These are phyloP conservation scores for Lasiurus cinereus DNA, from an alignment of 2,113 vertebrate genomes.

Conservation along the genomic window DNA sequence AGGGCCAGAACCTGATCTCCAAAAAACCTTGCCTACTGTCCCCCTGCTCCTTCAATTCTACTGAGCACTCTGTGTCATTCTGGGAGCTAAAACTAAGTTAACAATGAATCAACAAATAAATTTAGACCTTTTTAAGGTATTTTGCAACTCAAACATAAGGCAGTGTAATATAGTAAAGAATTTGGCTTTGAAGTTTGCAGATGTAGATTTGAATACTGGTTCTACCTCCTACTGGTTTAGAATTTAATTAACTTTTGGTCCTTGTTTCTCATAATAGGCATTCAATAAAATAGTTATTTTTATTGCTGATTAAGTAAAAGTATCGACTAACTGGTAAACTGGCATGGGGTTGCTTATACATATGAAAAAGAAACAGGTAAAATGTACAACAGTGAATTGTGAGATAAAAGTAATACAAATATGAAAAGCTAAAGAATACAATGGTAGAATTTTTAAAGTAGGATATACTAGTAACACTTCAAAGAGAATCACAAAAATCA, in stretches of 20 bases:
- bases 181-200: slow-evolving; percentile 37
- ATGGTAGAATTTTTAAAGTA: not conserved
- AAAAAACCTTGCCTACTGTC: not conserved
- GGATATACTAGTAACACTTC: not conserved
- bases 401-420: not conserved
- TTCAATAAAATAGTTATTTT: not conserved
- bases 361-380: not conserved
- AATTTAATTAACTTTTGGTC: not conserved
- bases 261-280: not conserved
- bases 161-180: not conserved
- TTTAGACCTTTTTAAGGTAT: not conserved
- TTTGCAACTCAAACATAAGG: slow-evolving; percentile 43
- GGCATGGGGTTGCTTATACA: not conserved
- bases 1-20: not conserved
- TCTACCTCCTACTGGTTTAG: not conserved
- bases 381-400: not conserved
- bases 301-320: not conserved
- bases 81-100: slow-evolving; percentile 23
- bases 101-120: not conserved
- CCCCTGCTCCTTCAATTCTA: not conserved
- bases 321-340: not conserved
- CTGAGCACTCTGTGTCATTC: not conserved
- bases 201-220: not conserved
- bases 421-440: not conserved
- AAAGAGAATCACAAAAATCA: slow-evolving; percentile 40